Evolutionary conservation across 2,888 invertebrate species (phyloP), one percentile per base, ranked within the genome.

Genomic region (Acholoe squamosa): DNA sequence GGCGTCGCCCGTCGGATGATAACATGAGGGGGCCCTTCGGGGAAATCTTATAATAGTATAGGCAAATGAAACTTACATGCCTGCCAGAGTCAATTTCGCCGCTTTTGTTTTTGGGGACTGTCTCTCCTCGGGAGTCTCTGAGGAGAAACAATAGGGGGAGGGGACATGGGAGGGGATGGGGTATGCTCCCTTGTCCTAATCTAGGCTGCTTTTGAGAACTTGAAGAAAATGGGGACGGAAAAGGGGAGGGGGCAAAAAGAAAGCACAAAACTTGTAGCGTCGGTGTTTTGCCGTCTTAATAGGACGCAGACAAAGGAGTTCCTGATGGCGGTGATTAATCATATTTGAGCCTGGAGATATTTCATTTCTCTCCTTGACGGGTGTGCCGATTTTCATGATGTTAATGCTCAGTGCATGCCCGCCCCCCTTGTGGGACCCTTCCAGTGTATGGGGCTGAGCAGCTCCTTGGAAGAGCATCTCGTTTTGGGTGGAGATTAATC

Each of bases 21-120:
- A 86, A 86, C 86, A 86, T 84, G 86, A 52, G 25, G 14, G 22
- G 54, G 86, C 86, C 33, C 86, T 86, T 86, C 54, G 54, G 86
- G 86, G 86, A 86, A 86, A 86, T 86, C 86, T 86, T 86, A 86
- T 86, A 86, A 86, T 86, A 86, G 86, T 86, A 86, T 86, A 86
- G 86, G 86, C 86, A 86, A 86, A 86, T 86, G 86, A 86, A 86
- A 86, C 86, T 86, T 86, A 86, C 86, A 86, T 86, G 86, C 86
- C 86, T 86, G 86, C 86, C 86, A 86, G 54, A 86, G 31, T 86
- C 86, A 86, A 86, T 86, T 86, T 86, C 86, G 33, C 52, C 31
- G 54, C 86, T 86, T 86, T 86, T 86, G 86, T 86, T 86, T 86
- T 86, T 86, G 56, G 86, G 25, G 86, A 28, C 80, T 34, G 80